A percentile compares a stretch with the other conserved stretches of the same genome.
Evolutionary conservation across 2,888 invertebrate genomes (phyloP).

Genomic region (Leucophenga maculata): DNA sequence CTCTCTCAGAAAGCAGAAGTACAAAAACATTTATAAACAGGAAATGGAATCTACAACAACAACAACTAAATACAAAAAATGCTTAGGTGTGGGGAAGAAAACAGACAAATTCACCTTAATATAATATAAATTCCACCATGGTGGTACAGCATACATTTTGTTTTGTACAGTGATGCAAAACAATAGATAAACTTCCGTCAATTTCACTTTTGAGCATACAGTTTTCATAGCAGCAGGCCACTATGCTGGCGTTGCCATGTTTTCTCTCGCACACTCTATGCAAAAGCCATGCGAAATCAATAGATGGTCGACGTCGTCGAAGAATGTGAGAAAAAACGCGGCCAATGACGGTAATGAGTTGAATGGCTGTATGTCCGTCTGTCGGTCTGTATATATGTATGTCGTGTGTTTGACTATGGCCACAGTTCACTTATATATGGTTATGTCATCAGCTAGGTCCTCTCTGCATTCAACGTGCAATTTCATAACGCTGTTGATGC

Average conservation of each 20-base stretch:
- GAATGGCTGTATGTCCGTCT: not conserved
- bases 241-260: not conserved
- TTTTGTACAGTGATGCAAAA: constrained; percentile 49
- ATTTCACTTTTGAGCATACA: no score
- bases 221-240: constrained; percentile 28
- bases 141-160: constrained; percentile 41
- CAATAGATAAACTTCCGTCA: constrained; percentile 28
- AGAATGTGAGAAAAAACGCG: constrained; percentile 55
- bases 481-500: no score
- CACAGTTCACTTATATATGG: no score
- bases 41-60: constrained; percentile 63
- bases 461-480: no score
- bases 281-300: constrained; percentile 60
- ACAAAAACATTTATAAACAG: constrained; percentile 53
- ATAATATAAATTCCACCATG: not conserved
- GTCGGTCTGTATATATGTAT: not conserved
- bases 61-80: not conserved
- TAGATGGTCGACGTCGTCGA: constrained; percentile 52
- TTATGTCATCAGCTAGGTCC: no score
- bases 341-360: constrained; percentile 55
- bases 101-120: constrained; percentile 23
- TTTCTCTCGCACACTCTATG: constrained; percentile 24
- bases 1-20: not conserved
- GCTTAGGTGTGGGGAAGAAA: no score
- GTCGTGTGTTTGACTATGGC: not conserved